A percentile compares a stretch with the other conserved stretches of the same genome.
Conservation (phyloP, 1,140 invertebrate species). For the Brachionus angularis region DNA sequence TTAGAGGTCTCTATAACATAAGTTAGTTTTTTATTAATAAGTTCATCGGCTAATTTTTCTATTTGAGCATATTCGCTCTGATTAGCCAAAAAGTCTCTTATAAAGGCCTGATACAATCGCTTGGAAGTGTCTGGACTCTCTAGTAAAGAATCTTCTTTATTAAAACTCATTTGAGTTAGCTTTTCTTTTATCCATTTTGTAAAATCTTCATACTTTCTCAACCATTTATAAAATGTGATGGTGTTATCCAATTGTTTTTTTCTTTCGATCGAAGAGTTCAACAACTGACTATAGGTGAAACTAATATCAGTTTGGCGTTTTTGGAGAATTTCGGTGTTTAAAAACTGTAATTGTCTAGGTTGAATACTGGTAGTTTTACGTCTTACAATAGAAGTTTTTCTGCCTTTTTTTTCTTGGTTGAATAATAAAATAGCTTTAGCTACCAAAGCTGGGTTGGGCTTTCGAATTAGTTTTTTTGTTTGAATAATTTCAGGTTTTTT, state of each 20-base stretch:
- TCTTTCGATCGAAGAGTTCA: constrained; percentile 68
- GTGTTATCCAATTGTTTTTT: constrained; percentile 66
- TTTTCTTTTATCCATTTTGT: constrained; percentile 95
- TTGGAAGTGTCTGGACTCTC: constrained; percentile 89
- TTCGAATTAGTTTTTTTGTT: background rate
- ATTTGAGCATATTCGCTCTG: constrained; percentile 82
- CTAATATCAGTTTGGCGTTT: constrained; percentile 75
- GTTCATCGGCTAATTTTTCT: constrained; percentile 76
- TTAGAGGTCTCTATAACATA: constrained; percentile 16
- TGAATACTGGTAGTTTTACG: constrained; percentile 42
- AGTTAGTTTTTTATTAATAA: constrained; percentile 48
- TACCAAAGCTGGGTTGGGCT: background rate
- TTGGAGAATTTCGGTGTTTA: constrained; percentile 73
- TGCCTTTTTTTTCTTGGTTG: background rate
- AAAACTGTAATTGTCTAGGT: constrained; percentile 51
- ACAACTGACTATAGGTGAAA: constrained; percentile 72
- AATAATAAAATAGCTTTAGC: background rate
- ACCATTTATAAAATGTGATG: constrained; percentile 85
- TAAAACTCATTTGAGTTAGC: constrained; percentile 71
- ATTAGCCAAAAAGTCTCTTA: constrained; percentile 87
- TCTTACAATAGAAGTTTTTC: background rate
- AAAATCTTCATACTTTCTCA: constrained; percentile 94
- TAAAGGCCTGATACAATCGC: constrained; percentile 73
- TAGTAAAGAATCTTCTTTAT: constrained; percentile 70
- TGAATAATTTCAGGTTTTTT: constrained; percentile 45